Evolutionary conservation across 2,797 vertebrate species (phyloP).

Genomic region (Lutjanus campechanus): DNA sequence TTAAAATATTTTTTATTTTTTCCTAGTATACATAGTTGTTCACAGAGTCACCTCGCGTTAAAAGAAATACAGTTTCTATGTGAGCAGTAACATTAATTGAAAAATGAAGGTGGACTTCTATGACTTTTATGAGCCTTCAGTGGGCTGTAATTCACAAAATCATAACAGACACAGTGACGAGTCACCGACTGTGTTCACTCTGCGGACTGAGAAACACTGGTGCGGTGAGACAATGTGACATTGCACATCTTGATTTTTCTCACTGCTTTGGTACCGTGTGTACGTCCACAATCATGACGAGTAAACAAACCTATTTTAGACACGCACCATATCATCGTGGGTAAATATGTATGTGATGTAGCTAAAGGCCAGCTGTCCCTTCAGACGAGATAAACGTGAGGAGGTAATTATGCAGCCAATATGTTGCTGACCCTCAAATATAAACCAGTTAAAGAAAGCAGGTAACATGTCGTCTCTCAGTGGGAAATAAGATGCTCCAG

Average conservation of each 20-base stretch:
- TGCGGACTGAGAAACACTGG: neutral
- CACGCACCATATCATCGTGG: neutral
- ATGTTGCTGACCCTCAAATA: slow-evolving; percentile 46
- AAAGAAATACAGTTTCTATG: neutral
- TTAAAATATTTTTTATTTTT: neutral
- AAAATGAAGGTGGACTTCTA: neutral
- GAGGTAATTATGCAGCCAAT: slow-evolving; percentile 33
- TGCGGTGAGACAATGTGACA: neutral
- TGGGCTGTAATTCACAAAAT: slow-evolving; percentile 1
- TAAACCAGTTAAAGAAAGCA: slow-evolving; percentile 30
- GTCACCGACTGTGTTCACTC: neutral
- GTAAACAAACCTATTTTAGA: neutral
- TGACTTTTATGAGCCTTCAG: neutral
- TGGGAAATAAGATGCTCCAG: slow-evolving; percentile 6
- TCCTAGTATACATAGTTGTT: too few species aligned
- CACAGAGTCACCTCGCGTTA: too few species aligned
- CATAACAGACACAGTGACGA: slow-evolving; percentile 1
- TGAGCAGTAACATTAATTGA: neutral
- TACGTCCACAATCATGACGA: neutral
- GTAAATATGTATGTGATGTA: slow-evolving; percentile 2
- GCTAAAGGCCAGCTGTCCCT: neutral
- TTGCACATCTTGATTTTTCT: neutral
- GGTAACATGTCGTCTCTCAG: slow-evolving; percentile 20
- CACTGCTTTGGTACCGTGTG: neutral
- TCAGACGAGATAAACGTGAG: slow-evolving; percentile 7